phyloP scores from a whole-genome alignment of 1,140 invertebrate species.

The Himalopsyche phryganea region DNA sequence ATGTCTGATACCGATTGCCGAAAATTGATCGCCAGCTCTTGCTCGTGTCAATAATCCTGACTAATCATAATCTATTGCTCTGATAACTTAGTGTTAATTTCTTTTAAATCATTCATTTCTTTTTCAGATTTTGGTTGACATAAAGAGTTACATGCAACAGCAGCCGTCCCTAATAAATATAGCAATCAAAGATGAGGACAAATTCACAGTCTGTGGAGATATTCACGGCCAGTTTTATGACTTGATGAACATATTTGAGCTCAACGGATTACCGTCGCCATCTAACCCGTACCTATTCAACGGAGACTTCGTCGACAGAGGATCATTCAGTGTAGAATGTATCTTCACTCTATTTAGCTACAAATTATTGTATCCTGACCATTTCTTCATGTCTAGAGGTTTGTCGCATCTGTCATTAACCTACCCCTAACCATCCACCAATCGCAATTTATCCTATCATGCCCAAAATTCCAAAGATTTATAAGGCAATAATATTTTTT shows the following conservation, averaged over 20 bases:
- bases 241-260: slow-evolving; percentile 94
- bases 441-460: not conserved
- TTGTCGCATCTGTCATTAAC: no score
- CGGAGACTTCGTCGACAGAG: slow-evolving; percentile 98
- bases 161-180: slow-evolving; percentile 91
- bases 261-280: slow-evolving; percentile 93
- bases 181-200: slow-evolving; percentile 77
- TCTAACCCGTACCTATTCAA: slow-evolving; percentile 98
- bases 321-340: slow-evolving; percentile 98
- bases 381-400: slow-evolving; percentile 98
- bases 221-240: slow-evolving; percentile 99
- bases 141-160: slow-evolving; percentile 79
- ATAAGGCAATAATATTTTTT: no score
- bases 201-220: slow-evolving; percentile 99
- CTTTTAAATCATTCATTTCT: no score
- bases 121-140: slow-evolving; percentile 85
- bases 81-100: no score
- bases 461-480: not conserved
- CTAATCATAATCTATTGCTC: no score
- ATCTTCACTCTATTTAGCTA: slow-evolving; percentile 97
- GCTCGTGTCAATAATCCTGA: no score
- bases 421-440: no score
- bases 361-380: slow-evolving; percentile 93
- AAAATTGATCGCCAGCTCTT: no score
- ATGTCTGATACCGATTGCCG: no score